Conservation (phyloP, 2,797 vertebrate genomes). For the Cryptoblepharus egeriae region DNA sequence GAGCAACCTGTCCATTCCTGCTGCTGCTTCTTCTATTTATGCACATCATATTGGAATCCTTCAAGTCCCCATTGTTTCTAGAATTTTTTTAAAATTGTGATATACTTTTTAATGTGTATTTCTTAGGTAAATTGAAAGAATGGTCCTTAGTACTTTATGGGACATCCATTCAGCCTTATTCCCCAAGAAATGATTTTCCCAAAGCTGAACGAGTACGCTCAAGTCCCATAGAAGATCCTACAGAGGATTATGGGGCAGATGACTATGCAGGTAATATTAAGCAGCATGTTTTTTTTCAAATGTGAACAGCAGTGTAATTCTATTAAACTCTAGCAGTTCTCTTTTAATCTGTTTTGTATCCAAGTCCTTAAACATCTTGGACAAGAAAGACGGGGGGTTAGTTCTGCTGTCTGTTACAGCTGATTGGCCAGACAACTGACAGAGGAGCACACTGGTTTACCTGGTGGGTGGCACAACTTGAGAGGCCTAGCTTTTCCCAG, state of each 20-base stretch:
- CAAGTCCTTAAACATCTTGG: background rate
- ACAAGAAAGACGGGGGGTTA: background rate
- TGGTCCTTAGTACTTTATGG: slow-evolving; percentile 98
- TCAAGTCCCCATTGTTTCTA: too few species aligned
- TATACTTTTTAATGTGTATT: slow-evolving; percentile 21
- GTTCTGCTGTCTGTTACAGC: background rate
- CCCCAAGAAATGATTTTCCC: slow-evolving; percentile 81
- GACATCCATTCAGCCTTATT: slow-evolving; percentile 94
- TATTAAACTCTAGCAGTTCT: background rate
- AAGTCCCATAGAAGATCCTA: slow-evolving; percentile 79
- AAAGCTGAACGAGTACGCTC: slow-evolving; percentile 88
- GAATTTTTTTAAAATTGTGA: too few species aligned
- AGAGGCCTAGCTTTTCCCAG: too few species aligned
- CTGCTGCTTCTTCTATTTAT: too few species aligned
- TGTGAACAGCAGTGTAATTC: background rate
- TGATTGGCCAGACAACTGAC: too few species aligned
- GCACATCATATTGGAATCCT: too few species aligned
- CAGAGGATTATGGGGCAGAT: slow-evolving; percentile 79
- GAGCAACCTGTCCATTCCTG: too few species aligned
- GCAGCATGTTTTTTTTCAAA: background rate
- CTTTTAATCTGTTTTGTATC: background rate
- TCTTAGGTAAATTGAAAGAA: slow-evolving; percentile 95
- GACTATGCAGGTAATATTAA: slow-evolving; percentile 78
- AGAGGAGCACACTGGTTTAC: too few species aligned
- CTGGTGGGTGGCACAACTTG: too few species aligned